Conservation (phyloP, 2,113 vertebrate genomes). For the Aythya baeri region DNA sequence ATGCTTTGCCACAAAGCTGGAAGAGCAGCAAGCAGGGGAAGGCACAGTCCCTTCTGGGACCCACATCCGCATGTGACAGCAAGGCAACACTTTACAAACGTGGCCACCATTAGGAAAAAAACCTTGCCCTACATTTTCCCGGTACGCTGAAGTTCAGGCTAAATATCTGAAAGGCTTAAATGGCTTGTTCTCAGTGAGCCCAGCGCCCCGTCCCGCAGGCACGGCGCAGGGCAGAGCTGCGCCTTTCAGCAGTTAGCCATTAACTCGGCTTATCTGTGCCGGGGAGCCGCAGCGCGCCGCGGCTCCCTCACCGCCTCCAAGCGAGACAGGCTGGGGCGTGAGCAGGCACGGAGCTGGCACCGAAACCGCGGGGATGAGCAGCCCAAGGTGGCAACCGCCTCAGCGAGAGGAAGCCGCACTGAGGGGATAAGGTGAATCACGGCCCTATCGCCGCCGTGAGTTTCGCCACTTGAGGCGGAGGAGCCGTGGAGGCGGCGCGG, state of each 20-base stretch:
- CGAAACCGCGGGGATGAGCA: background rate
- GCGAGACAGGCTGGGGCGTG: background rate
- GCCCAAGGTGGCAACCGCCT: slow-evolving; percentile 12
- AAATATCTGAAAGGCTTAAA: background rate
- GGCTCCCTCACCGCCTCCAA: fast-evolving
- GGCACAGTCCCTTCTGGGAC: background rate
- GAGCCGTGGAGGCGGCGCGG: background rate
- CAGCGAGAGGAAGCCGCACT: background rate
- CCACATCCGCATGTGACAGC: background rate
- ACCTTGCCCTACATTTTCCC: background rate
- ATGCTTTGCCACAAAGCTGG: background rate
- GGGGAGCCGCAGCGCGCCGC: background rate
- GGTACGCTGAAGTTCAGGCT: background rate
- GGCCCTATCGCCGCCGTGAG: background rate
- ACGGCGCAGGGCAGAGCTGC: background rate
- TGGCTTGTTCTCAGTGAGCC: too few relatives aligned
- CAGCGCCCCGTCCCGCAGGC: too few relatives aligned
- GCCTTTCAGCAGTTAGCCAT: background rate
- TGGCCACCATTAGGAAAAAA: background rate
- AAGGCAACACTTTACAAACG: background rate
- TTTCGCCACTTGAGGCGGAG: slow-evolving; percentile 12
- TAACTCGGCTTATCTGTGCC: background rate
- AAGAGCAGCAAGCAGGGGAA: background rate
- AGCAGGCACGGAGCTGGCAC: background rate
- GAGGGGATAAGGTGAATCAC: background rate